Evolutionary conservation across 2,888 invertebrate genomes (phyloP), one percentile per base, ranked within the genome.

Genomic region (Torymus tubicola): DNA sequence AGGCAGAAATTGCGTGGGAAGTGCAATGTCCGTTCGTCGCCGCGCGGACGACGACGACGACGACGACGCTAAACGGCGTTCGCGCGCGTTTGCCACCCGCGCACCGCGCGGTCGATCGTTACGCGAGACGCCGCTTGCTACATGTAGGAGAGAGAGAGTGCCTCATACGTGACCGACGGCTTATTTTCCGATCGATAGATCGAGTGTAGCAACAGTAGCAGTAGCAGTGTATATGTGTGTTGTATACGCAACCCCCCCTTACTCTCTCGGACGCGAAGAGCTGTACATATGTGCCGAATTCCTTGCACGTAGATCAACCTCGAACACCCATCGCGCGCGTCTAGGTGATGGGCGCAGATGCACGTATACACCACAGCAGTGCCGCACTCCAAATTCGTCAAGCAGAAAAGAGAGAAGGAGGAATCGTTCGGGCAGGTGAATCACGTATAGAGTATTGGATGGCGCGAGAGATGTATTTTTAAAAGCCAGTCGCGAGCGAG

Each of bases 261-360:
- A 21, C 52, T 53, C 55, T 8, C 42, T 42, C 42, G 8, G 42
- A 8, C 42, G 42, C 21, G 21, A 21, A 42, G 42, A 42, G 42
- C 42, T 8, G 42, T 42, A 31, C 72, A 68, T 77, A 68, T 77
- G 78, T 78, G 77, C 76, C 77, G 80, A 83, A 88, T 86, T 88
- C 86, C 57, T 70, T 76, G 83, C 87, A 87, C 87, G 87, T 86
- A 87, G 76, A 84, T 85, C 83, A 84, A 65, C 72, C 80, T 82
- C 65, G 79, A 65, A 78, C 67, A 81, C 55, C 78, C 78, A 80
- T 83, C 63, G 64, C 58, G 69, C n/a, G 69, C 12, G 31, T 65
- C 42, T 53, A 61, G 68, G 42, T 68, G 8, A 42, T 42, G 42
- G 8, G 42, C 8, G 67, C 70, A 81, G 76, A 77, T 81, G 77